phyloP scores from a whole-genome alignment of 2,113 vertebrate species.

The Ariopsis seemanni region DNA sequence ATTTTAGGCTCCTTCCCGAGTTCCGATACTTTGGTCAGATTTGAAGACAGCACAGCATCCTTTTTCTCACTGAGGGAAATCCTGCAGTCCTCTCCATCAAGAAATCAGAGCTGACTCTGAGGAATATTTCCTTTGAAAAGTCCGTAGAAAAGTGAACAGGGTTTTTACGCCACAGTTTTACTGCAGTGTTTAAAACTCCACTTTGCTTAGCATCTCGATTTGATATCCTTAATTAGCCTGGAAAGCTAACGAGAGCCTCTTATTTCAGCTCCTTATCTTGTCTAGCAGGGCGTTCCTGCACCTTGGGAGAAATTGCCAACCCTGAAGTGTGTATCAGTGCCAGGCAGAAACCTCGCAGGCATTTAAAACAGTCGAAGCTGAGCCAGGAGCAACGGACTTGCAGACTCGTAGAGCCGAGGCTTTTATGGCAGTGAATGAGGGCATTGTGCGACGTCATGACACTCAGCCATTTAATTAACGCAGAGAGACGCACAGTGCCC shows the following conservation, averaged over 20 bases:
- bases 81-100: neutral
- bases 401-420: conserved; percentile 59
- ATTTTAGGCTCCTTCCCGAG: no score
- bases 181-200: neutral
- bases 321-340: conserved; percentile 57
- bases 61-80: neutral
- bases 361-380: conserved; percentile 66
- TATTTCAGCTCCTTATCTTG: conserved; percentile 30
- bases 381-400: conserved; percentile 62
- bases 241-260: conserved; percentile 22
- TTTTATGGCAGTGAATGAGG: conserved; percentile 65
- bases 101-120: neutral
- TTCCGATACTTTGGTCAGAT: neutral
- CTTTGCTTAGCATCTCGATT: neutral
- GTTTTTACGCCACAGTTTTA: neutral
- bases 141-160: neutral
- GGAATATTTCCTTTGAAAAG: neutral
- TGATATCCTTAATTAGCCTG: conserved; percentile 5
- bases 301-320: conserved; percentile 59
- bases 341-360: conserved; percentile 59
- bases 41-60: neutral
- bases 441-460: conserved; percentile 57
- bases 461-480: conserved; percentile 60
- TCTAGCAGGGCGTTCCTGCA: conserved; percentile 39
- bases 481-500: conserved; percentile 42